Evolutionary conservation across 2,797 vertebrate genomes (phyloP), one percentile per base, ranked within the genome.

Genomic region (Forpus xanthops): DNA sequence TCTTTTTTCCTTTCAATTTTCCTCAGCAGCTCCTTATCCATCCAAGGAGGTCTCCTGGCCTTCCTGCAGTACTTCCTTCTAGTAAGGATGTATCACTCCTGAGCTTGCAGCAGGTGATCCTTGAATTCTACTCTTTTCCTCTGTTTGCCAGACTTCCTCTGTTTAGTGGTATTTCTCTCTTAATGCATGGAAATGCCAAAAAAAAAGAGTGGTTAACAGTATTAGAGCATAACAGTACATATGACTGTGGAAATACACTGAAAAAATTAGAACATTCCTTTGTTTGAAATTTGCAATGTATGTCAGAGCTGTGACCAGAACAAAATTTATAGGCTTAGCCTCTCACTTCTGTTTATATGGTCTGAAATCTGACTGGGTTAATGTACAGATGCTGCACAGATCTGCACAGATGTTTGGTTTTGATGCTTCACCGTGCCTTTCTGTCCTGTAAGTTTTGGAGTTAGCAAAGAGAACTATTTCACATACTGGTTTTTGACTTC

Each of bases 401-500:
- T 53, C 18, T 53, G 31, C 31, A 33, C 53, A 56, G 53, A 66
- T 30, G 9, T 84, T 81, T 79, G 3, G 1, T 1, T 76, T 90
- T 62, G 3, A 2, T 85, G 20, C 8, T 72, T 81, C 0, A 0
- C 20, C 45, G 6, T 39, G 13, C 5, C 8, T 90, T 73, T 87
- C 12, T 50, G 73, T 21, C 6, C 12, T 73, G 14, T 35, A 66
- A 20, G 7, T 70, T 83, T 41, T 56, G 61, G 30, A 78, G 9
- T 4, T 72, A 30, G 52, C 16, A 56, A 60, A 72, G 4, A 30
- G 12, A 75, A 71, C 42, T 31, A 11, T 75, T 85, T 89, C n/a
- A 58, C 4, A 6, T 67, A 14, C 41, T 82, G 39, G 12, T 6
- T 78, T 93, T 72, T 87, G 31, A 58, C 15, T 87, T 71, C 5